A percentile compares a stretch with the other conserved stretches of the same genome.
Conservation (phyloP, 2,797 vertebrate genomes). For the Chaetophractus vellerosus region DNA sequence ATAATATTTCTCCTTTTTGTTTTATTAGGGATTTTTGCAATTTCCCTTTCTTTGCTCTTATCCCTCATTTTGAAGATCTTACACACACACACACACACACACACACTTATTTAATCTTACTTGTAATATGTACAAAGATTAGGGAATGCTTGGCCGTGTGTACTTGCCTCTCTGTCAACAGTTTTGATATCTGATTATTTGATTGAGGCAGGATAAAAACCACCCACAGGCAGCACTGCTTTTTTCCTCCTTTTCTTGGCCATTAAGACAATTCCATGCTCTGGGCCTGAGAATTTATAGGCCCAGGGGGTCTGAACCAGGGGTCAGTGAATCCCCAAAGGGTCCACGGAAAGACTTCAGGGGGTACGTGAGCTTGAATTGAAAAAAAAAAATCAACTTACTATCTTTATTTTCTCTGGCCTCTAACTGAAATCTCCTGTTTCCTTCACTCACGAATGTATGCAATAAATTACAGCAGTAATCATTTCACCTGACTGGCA, state of each 20-base stretch:
- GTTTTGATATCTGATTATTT: background rate
- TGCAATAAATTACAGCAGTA: too few species aligned
- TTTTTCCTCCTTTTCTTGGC: background rate
- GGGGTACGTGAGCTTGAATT: too few species aligned
- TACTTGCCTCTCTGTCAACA: background rate
- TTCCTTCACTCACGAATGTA: too few species aligned
- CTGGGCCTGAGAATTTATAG: too few species aligned
- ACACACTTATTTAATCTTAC: too few species aligned
- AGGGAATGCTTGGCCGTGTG: background rate
- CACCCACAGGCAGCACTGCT: accelerated
- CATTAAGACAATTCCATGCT: background rate
- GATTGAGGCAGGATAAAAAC: background rate
- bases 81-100: accelerated
- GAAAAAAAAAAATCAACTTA: too few species aligned
- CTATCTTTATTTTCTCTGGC: too few species aligned
- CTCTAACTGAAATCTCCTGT: too few species aligned
- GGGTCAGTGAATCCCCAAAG: too few species aligned
- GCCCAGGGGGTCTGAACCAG: too few species aligned
- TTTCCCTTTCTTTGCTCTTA: background rate
- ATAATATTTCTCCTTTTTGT: background rate
- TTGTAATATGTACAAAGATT: background rate
- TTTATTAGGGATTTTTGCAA: background rate
- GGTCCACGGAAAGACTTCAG: too few species aligned
- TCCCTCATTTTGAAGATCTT: background rate
- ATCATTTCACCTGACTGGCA: too few species aligned